Conservation (phyloP, 2,888 invertebrate species). For the Venusia cambrica region DNA sequence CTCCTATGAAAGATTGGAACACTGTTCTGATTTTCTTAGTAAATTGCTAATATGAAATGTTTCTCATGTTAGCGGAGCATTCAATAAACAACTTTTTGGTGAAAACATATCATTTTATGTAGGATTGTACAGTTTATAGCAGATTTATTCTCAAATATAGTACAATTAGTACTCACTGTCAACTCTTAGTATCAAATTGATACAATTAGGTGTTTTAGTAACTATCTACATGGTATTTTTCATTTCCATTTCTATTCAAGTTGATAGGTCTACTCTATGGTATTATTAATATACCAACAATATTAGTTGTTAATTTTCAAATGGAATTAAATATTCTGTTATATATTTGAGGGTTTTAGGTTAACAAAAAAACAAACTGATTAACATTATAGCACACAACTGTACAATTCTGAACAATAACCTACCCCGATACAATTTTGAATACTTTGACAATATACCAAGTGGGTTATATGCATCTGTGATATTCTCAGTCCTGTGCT, state of each 20-base stretch:
- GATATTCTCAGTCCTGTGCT: constrained; percentile 73
- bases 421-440: constrained; percentile 24
- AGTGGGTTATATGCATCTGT: constrained; percentile 67
- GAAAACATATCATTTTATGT: constrained; percentile 31
- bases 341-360: background rate
- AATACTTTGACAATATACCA: constrained; percentile 26
- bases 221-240: too few species aligned
- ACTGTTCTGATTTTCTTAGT: too few species aligned
- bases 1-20: too few species aligned
- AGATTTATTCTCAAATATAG: constrained; percentile 5
- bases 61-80: too few species aligned
- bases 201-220: constrained; percentile 1
- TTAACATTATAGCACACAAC: constrained; percentile 3
- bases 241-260: too few species aligned
- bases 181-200: constrained; percentile 6
- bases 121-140: constrained; percentile 37
- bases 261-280: too few species aligned
- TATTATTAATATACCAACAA: too few species aligned
- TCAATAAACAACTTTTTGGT: too few species aligned
- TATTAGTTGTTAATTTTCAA: constrained; percentile 2
- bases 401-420: constrained; percentile 26
- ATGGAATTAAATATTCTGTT: constrained; percentile 1
- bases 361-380: background rate
- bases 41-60: too few species aligned
- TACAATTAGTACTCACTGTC: constrained; percentile 8